A percentile compares a stretch with the other conserved stretches of the same genome.
Conservation (phyloP, 2,113 vertebrate genomes). For the Paracanthobrama guichenoti region DNA sequence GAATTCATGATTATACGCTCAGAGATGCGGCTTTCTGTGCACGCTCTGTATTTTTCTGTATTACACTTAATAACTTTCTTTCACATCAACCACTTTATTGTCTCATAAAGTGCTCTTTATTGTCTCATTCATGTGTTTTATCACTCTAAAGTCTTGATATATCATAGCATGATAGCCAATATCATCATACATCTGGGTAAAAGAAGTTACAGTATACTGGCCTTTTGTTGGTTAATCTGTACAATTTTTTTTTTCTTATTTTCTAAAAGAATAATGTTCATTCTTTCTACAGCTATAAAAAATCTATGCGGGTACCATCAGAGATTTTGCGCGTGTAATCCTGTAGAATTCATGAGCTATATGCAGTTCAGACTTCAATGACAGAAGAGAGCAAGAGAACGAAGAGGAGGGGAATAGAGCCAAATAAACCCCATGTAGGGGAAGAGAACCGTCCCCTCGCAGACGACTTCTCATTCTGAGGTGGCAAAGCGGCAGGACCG, state of each 20-base stretch:
- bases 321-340: background rate
- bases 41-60: no score
- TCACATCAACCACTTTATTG: no score
- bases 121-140: no score
- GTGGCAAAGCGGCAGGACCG: background rate
- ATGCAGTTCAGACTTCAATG: background rate
- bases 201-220: background rate
- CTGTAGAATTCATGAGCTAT: constrained; percentile 1
- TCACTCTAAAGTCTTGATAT: no score
- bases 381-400: background rate
- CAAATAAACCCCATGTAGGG: background rate
- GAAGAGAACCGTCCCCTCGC: background rate
- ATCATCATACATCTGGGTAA: no score
- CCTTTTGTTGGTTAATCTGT: background rate
- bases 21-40: no score
- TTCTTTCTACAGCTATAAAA: background rate
- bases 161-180: no score
- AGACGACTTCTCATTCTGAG: background rate
- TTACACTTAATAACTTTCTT: no score
- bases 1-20: no score
- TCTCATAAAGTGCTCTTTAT: no score
- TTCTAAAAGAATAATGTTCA: background rate
- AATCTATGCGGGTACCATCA: background rate
- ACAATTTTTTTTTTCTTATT: background rate
- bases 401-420: constrained; percentile 13